Percentiles rank a stretch among this genome's conserved stretches.
Conservation (phyloP, 1,140 invertebrate genomes). For the Papilio dardanus region DNA sequence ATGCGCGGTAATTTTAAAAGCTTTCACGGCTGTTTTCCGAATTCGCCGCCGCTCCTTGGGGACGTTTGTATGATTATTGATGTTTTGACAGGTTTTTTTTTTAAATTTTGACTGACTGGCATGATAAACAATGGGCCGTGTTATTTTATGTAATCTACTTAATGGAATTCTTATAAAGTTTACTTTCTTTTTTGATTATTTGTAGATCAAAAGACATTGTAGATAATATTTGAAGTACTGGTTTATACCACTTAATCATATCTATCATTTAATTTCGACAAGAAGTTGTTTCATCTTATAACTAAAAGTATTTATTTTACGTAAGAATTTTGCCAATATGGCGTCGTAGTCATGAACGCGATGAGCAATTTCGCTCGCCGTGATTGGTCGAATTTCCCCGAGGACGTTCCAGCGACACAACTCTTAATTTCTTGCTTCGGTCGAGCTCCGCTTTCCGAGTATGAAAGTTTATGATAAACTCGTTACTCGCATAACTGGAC, state of each 20-base stretch:
- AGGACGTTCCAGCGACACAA: conserved; percentile 58
- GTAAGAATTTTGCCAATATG: not conserved
- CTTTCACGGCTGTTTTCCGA: conserved; percentile 73
- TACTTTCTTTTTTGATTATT: not conserved
- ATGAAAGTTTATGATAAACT: conserved; percentile 44
- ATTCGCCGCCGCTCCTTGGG: conserved; percentile 61
- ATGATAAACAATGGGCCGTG: not conserved
- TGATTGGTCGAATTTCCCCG: conserved; percentile 78
- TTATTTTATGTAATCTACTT: not conserved
- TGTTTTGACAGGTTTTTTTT: conserved; percentile 74
- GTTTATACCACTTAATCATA: no score
- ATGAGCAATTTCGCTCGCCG: conserved; percentile 64
- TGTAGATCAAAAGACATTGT: not conserved
- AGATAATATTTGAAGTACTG: not conserved
- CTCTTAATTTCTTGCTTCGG: conserved; percentile 74
- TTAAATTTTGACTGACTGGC: conserved; percentile 53
- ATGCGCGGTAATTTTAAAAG: conserved; percentile 78
- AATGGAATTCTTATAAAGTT: not conserved
- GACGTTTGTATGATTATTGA: conserved; percentile 68
- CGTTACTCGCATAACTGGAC: not conserved
- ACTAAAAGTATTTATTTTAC: not conserved
- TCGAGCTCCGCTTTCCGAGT: conserved; percentile 47
- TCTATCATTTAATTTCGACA: no score
- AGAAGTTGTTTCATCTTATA: not conserved
- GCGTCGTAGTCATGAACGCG: conserved; percentile 44